Percentiles rank a stretch among this genome's conserved stretches.
phyloP scores from a whole-genome alignment of 1,140 invertebrate genomes.

The Apis mellifera region Amel_HAv3.1 CM009942.2:6404501-6405000 shows the following conservation, averaged over 20 bases:
- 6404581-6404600: background rate
- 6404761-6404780: background rate
- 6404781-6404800: background rate
- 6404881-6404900: background rate
- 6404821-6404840: background rate
- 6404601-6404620: background rate
- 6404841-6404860: background rate
- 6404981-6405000: background rate
- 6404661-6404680: background rate
- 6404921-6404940: background rate
- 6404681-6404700: background rate
- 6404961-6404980: background rate
- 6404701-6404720: constrained; percentile 26
- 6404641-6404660: constrained; percentile 9
- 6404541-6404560: constrained; percentile 17
- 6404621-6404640: background rate
- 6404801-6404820: background rate
- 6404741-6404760: background rate
- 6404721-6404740: constrained; percentile 16
- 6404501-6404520: constrained; percentile 70
- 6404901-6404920: constrained; percentile 13
- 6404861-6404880: background rate
- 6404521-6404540: constrained; percentile 73
- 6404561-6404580: background rate
- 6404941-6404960: background rate